Conservation (phyloP, 2,797 vertebrate species). For the Tadarida brasiliensis region DNA sequence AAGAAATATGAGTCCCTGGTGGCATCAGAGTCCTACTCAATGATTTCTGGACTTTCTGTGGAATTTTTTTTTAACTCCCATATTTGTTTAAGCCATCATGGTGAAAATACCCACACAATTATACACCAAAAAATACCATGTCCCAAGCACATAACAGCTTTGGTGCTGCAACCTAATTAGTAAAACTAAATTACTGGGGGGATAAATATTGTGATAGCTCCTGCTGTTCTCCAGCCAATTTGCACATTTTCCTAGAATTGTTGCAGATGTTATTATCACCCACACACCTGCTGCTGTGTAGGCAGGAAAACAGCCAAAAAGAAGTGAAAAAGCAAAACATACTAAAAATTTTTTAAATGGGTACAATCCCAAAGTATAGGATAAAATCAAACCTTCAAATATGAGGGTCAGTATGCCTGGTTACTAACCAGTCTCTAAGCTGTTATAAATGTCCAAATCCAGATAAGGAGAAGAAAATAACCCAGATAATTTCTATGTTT, state of each 20-base stretch:
- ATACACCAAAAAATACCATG: accelerated
- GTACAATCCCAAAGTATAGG: background rate
- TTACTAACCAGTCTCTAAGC: background rate
- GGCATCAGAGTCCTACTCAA: background rate
- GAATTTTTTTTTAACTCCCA: too few relatives aligned
- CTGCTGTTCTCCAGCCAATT: constrained; percentile 70
- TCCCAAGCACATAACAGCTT: background rate
- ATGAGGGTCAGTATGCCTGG: background rate
- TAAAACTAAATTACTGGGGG: constrained; percentile 9
- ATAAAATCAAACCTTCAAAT: constrained; percentile 37
- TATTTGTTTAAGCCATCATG: background rate
- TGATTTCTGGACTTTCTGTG: background rate
- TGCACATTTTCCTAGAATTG: constrained; percentile 71
- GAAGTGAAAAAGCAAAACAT: constrained; percentile 7
- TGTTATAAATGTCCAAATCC: background rate
- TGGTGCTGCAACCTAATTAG: background rate
- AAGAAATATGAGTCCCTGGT: background rate
- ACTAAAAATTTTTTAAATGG: background rate
- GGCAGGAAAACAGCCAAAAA: constrained; percentile 38
- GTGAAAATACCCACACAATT: background rate
- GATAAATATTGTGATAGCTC: background rate
- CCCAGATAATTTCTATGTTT: background rate
- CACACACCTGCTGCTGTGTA: constrained; percentile 52
- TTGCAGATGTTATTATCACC: constrained; percentile 70
- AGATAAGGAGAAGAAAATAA: background rate